A percentile compares a stretch with the other conserved stretches of the same genome.
Evolutionary conservation across 2,888 invertebrate species (phyloP).

Genomic region (Achlya flavicornis): DNA sequence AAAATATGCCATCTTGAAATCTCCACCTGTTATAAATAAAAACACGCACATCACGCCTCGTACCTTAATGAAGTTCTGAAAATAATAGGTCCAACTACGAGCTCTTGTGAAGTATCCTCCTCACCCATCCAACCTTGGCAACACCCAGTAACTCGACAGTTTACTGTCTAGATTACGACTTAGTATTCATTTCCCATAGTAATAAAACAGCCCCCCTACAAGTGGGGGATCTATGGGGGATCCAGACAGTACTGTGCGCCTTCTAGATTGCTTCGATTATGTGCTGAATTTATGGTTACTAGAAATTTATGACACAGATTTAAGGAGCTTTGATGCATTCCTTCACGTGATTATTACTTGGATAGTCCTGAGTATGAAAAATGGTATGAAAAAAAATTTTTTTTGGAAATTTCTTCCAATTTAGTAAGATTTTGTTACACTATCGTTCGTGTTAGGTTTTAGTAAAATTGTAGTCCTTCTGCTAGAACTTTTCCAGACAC

Average conservation of each 20-base stretch:
- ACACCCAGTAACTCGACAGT: not conserved
- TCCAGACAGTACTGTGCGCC: not conserved
- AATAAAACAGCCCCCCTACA: conserved; percentile 2
- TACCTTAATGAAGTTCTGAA: no score
- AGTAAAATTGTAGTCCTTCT: no score
- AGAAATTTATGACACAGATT: not conserved
- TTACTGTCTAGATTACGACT: not conserved
- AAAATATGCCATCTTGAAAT: no score
- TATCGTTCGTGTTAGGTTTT: no score
- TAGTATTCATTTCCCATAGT: not conserved
- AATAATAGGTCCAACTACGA: no score
- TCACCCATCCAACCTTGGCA: not conserved
- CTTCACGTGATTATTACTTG: not conserved
- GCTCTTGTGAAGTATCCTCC: not conserved
- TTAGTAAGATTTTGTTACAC: no score
- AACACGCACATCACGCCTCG: no score
- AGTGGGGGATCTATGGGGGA: not conserved
- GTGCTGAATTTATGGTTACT: not conserved
- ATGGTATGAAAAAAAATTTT: no score
- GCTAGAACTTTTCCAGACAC: no score
- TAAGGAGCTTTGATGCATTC: not conserved
- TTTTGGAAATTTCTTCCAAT: no score
- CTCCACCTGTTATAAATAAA: no score
- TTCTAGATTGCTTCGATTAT: conserved; percentile 7
- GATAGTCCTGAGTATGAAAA: no score